Evolutionary conservation across 2,113 vertebrate genomes (phyloP).

Genomic region (Etheostoma cragini): DNA sequence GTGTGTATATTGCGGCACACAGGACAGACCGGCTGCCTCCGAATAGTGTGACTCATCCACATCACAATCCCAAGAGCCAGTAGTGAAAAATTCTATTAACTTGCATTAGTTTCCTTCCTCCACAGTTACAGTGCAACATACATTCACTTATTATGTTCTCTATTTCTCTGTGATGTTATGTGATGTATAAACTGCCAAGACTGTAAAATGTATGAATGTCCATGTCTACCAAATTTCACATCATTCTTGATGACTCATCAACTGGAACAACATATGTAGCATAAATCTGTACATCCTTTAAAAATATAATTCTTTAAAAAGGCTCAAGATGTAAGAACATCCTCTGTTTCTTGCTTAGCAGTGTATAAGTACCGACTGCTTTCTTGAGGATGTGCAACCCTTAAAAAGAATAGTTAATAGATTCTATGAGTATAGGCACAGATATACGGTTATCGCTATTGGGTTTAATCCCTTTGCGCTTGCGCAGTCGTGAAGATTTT

Average conservation of each 20-base stretch:
- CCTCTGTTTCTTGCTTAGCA: slow-evolving; percentile 18
- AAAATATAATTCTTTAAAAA: slow-evolving; percentile 15
- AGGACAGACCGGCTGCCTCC: slow-evolving; percentile 65
- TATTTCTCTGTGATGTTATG: background rate
- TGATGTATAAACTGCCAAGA: slow-evolving; percentile 27
- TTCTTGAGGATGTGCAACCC: slow-evolving; percentile 9
- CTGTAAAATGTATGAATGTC: slow-evolving; percentile 25
- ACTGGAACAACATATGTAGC: slow-evolving; percentile 31
- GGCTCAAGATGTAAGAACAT: slow-evolving; percentile 15
- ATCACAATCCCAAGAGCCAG: slow-evolving; percentile 60
- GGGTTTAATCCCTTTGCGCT: too few species aligned
- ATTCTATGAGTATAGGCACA: too few species aligned
- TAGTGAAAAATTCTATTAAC: slow-evolving; percentile 69
- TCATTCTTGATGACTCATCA: slow-evolving; percentile 68
- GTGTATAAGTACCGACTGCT: slow-evolving; percentile 16
- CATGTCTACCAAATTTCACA: slow-evolving; percentile 44
- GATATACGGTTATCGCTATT: too few species aligned
- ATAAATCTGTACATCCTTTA: slow-evolving; percentile 59
- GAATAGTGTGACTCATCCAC: slow-evolving; percentile 77
- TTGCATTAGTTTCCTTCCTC: slow-evolving; percentile 69
- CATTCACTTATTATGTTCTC: slow-evolving; percentile 18
- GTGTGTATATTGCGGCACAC: slow-evolving; percentile 71
- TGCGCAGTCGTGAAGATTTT: too few species aligned
- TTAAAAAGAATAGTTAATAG: background rate
- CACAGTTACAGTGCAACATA: slow-evolving; percentile 37